A percentile compares a stretch with the other conserved stretches of the same genome.
These are phyloP conservation scores for Cephus cinctus DNA, from an alignment of 1,140 invertebrate species.

Conservation along the genomic window DNA sequence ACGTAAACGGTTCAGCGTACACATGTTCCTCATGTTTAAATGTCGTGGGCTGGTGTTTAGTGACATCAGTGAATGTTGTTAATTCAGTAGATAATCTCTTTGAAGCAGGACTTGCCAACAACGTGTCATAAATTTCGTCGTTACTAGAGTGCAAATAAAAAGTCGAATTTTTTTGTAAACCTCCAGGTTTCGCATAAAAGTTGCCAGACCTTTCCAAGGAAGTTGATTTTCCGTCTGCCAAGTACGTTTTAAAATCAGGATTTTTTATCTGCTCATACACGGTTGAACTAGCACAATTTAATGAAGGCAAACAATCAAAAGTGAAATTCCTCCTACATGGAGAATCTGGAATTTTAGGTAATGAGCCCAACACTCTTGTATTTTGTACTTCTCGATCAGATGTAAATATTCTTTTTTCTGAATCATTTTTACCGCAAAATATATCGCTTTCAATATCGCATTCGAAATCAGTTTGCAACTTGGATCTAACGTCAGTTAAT, in stretches of 20 bases:
- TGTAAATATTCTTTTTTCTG: constrained; percentile 8
- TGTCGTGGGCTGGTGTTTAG: constrained; percentile 15
- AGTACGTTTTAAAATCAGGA: constrained; percentile 21
- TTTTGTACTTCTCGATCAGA: constrained; percentile 18
- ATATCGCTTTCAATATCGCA: not conserved
- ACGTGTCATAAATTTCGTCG: constrained; percentile 14
- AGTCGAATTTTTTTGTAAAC: constrained; percentile 11
- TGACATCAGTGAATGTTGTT: constrained; percentile 20
- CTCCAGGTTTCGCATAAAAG: constrained; percentile 13
- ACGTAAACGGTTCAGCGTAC: constrained; percentile 51
- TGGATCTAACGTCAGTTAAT: constrained; percentile 20
- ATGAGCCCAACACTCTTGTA: constrained; percentile 5
- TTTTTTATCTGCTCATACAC: constrained; percentile 17
- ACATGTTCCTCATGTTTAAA: constrained; percentile 40
- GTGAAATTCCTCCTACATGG: constrained; percentile 18
- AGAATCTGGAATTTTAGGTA: constrained; percentile 5
- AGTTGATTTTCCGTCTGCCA: constrained; percentile 2
- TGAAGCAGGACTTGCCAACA: constrained; percentile 13
- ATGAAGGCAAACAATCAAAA: constrained; percentile 56
- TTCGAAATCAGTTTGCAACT: constrained; percentile 22
- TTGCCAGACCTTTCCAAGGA: constrained; percentile 4
- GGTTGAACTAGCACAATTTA: constrained; percentile 52
- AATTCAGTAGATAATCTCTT: constrained; percentile 19
- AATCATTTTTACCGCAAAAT: constrained; percentile 10
- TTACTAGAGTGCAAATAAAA: constrained; percentile 10